These are phyloP conservation scores for Amorpha juglandis DNA, from an alignment of 2,888 invertebrate genomes.

Conservation along the genomic window DNA sequence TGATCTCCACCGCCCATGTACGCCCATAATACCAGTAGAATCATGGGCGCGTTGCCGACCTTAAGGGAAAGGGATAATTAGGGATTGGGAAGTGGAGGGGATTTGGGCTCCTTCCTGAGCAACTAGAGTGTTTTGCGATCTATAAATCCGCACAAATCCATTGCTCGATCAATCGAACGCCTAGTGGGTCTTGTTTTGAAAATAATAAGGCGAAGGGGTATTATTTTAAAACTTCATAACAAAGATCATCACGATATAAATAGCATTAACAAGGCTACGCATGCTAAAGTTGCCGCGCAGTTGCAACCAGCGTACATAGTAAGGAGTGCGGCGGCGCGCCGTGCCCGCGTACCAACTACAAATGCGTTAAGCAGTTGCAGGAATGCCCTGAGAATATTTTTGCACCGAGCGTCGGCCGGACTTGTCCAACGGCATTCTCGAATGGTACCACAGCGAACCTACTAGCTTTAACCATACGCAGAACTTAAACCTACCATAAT, in stretches of 20 bases:
- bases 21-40: no score
- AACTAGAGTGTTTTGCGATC: no score
- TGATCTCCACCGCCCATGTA: no score
- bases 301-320: conserved; percentile 9
- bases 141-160: no score
- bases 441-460: conserved; percentile 47
- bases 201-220: neutral
- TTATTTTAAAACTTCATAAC: neutral
- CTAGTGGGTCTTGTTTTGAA: neutral
- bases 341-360: conserved; percentile 1
- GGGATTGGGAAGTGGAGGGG: no score
- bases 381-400: conserved; percentile 64
- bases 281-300: conserved; percentile 9
- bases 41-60: no score
- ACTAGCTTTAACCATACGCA: conserved; percentile 46
- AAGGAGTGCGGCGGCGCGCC: neutral
- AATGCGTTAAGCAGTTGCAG: conserved; percentile 60
- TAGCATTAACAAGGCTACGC: conserved; percentile 14
- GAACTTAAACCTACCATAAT: conserved; percentile 18
- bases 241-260: neutral
- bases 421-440: conserved; percentile 74
- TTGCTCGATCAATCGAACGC: no score
- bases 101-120: no score
- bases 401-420: conserved; percentile 59
- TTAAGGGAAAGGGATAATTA: no score